Conservation (phyloP, 2,888 invertebrate genomes). For the Epiblema foenella region DNA sequence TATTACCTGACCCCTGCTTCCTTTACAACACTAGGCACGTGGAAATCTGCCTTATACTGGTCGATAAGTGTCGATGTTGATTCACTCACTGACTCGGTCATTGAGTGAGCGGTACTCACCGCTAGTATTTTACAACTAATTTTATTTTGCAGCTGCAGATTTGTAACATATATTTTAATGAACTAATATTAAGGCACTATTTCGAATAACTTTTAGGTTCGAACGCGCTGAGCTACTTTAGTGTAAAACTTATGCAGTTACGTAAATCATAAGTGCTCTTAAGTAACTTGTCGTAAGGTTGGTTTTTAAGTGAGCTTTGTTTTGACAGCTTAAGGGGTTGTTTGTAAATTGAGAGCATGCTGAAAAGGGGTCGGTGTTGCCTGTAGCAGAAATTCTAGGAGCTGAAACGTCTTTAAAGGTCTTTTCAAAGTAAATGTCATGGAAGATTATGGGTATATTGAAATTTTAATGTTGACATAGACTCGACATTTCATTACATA, state of each 20-base stretch:
- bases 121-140: constrained; percentile 38
- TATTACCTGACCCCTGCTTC: not conserved
- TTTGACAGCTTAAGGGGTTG: not conserved
- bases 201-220: not conserved
- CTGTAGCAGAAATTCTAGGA: constrained; percentile 1
- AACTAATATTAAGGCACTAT: not conserved
- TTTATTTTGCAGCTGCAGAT: constrained; percentile 30
- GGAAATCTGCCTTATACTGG: not conserved
- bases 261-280: not conserved
- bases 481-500: too few relatives aligned
- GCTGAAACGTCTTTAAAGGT: not conserved
- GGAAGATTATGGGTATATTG: not conserved
- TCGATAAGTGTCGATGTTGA: constrained; percentile 44
- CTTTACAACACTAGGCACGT: not conserved
- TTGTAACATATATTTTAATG: constrained; percentile 5
- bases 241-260: constrained; percentile 11
- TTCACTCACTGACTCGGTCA: constrained; percentile 50
- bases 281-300: not conserved
- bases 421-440: not conserved
- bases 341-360: constrained; percentile 14
- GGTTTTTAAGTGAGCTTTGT: not conserved
- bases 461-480: not conserved
- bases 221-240: not conserved
- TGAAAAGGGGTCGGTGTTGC: constrained; percentile 36
- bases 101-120: constrained; percentile 42